Percentiles rank a stretch among this genome's conserved stretches.
Conservation (phyloP, 2,113 vertebrate species). For the Azemiops feae region DNA sequence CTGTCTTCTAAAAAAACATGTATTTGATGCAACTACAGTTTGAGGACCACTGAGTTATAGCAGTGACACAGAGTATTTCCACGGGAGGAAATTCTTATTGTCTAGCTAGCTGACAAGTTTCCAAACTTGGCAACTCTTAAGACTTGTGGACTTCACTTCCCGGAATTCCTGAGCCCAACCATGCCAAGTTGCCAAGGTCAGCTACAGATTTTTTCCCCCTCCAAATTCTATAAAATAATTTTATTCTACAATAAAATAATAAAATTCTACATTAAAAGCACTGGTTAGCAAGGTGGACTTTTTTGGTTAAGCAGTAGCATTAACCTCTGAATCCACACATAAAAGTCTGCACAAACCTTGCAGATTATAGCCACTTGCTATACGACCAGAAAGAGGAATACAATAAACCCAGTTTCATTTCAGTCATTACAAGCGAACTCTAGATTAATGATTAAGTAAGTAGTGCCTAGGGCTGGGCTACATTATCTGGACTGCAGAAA, state of each 20-base stretch:
- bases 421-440: background rate
- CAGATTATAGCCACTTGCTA: background rate
- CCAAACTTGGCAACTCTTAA: background rate
- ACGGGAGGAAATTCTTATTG: background rate
- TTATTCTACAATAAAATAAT: too few relatives aligned
- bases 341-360: background rate
- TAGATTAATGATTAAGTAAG: background rate
- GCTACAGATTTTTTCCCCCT: background rate
- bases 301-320: background rate
- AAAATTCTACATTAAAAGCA: background rate
- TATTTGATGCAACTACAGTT: background rate
- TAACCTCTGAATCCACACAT: background rate
- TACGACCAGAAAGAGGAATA: background rate
- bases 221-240: background rate
- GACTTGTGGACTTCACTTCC: background rate
- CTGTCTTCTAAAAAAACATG: background rate
- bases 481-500: background rate
- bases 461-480: background rate
- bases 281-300: background rate
- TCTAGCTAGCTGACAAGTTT: background rate
- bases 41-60: background rate
- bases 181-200: background rate
- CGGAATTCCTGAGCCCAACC: background rate
- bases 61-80: background rate
- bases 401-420: background rate